Conservation (phyloP, 2,888 invertebrate genomes). For the Autographa pulchrina region DNA sequence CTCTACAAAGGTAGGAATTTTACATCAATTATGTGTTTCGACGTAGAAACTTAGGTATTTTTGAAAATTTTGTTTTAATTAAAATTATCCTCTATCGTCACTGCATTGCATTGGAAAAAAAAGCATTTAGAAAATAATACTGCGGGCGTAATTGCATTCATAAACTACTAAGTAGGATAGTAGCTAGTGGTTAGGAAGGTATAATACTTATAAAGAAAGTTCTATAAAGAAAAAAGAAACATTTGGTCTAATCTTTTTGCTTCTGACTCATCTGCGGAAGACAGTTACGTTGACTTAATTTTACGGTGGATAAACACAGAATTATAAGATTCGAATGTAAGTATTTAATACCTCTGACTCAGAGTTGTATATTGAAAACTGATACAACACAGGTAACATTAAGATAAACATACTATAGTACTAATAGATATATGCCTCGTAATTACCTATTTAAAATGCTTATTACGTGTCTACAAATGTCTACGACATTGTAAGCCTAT, state of each 20-base stretch:
- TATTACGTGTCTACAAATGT: background rate
- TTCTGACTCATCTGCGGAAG: slow-evolving; percentile 12
- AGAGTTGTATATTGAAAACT: background rate
- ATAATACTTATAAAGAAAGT: background rate
- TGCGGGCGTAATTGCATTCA: too few species aligned
- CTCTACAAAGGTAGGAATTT: too few species aligned
- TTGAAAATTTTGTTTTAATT: too few species aligned
- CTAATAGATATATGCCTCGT: background rate
- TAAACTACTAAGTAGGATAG: background rate
- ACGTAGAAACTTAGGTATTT: too few species aligned
- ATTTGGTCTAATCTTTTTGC: background rate
- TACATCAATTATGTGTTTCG: too few species aligned
- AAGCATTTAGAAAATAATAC: too few species aligned
- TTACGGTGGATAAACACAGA: slow-evolving; percentile 20
- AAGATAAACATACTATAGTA: background rate
- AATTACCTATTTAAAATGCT: slow-evolving; percentile 2
- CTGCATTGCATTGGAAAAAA: too few species aligned
- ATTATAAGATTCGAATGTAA: slow-evolving; percentile 19
- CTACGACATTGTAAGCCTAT: background rate
- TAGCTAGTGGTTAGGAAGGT: background rate
- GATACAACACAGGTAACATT: background rate
- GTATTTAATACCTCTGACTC: slow-evolving; percentile 28
- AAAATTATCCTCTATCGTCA: too few species aligned
- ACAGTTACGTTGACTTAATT: slow-evolving; percentile 4
- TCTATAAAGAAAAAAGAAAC: background rate